phyloP scores from a whole-genome alignment of 2,113 vertebrate species.

The Paradisaea rubra region DNA sequence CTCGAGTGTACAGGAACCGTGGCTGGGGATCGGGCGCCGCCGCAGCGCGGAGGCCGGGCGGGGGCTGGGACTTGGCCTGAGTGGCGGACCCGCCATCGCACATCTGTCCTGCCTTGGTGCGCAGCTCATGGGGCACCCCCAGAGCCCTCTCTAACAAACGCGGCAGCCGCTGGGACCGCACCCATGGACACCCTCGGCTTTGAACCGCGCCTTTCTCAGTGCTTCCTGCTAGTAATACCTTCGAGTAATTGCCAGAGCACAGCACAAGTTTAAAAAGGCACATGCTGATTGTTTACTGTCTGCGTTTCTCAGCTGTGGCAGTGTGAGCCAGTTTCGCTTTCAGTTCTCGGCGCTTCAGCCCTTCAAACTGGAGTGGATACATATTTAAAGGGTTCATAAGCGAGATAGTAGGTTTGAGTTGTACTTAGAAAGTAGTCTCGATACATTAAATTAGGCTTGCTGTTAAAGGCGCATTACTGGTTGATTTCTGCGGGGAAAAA shows the following conservation, averaged over 20 bases:
- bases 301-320: neutral
- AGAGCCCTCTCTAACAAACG: rapidly evolving
- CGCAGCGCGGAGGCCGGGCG: neutral
- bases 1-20: neutral
- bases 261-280: rapidly evolving
- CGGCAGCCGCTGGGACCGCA: neutral
- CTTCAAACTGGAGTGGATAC: neutral
- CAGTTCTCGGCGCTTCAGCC: neutral
- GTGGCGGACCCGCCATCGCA: neutral
- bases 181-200: neutral
- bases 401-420: neutral
- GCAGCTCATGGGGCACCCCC: rapidly evolving
- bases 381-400: neutral
- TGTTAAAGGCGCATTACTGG: neutral
- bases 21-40: neutral
- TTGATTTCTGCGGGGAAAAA: neutral
- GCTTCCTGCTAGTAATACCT: neutral
- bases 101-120: rapidly evolving
- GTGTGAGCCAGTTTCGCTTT: neutral
- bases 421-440: neutral
- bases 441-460: neutral
- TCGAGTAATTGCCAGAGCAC: rapidly evolving
- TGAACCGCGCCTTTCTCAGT: neutral
- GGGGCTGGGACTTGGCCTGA: neutral
- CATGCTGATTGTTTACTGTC: neutral